Evolutionary conservation across 2,888 invertebrate species (phyloP).

Genomic region (Acanthosepion pharaonis): DNA sequence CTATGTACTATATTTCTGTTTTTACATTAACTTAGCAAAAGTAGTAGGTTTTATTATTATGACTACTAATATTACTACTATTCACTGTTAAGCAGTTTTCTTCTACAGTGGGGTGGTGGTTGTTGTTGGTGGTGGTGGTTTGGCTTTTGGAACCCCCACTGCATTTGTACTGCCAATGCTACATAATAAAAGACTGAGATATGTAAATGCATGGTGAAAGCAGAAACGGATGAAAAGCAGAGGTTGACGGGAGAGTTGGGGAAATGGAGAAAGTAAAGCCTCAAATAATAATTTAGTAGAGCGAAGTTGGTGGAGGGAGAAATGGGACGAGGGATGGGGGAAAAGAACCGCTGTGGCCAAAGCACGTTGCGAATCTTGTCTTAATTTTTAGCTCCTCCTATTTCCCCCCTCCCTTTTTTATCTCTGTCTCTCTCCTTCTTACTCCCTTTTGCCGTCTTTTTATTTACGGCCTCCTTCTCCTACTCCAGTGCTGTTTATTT

Average conservation of each 20-base stretch:
- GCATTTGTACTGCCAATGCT: conserved; percentile 33
- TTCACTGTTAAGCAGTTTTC: neutral
- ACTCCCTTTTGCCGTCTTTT: neutral
- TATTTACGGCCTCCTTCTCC: neutral
- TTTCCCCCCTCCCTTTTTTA: neutral
- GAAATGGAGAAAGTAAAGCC: neutral
- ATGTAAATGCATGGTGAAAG: neutral
- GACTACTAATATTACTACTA: neutral
- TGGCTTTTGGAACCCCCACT: neutral
- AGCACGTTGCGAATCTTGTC: neutral
- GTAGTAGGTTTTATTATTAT: neutral
- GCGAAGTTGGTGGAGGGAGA: too few relatives aligned
- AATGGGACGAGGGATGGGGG: neutral
- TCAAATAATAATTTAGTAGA: too few relatives aligned
- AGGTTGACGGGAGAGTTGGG: neutral
- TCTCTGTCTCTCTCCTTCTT: neutral
- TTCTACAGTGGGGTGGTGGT: neutral
- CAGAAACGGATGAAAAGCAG: neutral
- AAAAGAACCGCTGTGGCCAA: neutral
- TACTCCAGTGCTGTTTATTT: neutral
- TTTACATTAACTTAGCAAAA: neutral
- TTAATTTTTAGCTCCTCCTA: conserved; percentile 15
- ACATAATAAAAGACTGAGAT: neutral
- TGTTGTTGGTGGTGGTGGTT: neutral
- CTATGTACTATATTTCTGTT: neutral